These are phyloP conservation scores for Agrotis exclamationis DNA, from an alignment of 2,888 invertebrate genomes.

Conservation along the genomic window DNA sequence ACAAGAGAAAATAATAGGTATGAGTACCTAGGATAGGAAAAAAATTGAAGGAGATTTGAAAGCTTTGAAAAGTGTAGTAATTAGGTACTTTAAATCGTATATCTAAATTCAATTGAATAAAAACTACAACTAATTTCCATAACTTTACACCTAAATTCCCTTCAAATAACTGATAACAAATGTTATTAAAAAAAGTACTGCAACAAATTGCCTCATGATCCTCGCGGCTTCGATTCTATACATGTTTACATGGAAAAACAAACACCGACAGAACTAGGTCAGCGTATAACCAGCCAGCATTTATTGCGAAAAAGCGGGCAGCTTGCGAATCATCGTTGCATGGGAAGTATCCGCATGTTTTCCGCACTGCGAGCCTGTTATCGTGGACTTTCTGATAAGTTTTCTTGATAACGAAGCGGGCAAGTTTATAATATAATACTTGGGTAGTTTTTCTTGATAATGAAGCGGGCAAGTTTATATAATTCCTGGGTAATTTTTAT, in stretches of 20 bases:
- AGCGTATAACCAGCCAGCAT: constrained; percentile 68
- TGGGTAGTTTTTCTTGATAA: neutral
- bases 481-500: too few species aligned
- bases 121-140: too few species aligned
- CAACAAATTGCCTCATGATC: constrained; percentile 49
- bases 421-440: constrained; percentile 10
- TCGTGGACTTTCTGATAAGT: constrained; percentile 30
- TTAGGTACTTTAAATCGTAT: too few species aligned
- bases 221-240: constrained; percentile 48
- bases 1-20: too few species aligned
- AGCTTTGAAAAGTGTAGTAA: too few species aligned
- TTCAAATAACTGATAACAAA: constrained; percentile 20
- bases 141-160: neutral
- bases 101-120: too few species aligned
- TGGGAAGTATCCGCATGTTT: constrained; percentile 45
- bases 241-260: constrained; percentile 65
- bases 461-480: constrained; percentile 2
- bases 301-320: constrained; percentile 68
- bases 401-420: constrained; percentile 14
- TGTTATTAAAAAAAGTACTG: constrained; percentile 36
- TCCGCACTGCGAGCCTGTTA: constrained; percentile 42
- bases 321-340: constrained; percentile 63
- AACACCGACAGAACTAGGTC: constrained; percentile 74
- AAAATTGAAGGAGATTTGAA: too few species aligned
- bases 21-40: too few species aligned